Evolutionary conservation across 2,113 vertebrate genomes (phyloP).

Genomic region (Alexandromys fortis): DNA sequence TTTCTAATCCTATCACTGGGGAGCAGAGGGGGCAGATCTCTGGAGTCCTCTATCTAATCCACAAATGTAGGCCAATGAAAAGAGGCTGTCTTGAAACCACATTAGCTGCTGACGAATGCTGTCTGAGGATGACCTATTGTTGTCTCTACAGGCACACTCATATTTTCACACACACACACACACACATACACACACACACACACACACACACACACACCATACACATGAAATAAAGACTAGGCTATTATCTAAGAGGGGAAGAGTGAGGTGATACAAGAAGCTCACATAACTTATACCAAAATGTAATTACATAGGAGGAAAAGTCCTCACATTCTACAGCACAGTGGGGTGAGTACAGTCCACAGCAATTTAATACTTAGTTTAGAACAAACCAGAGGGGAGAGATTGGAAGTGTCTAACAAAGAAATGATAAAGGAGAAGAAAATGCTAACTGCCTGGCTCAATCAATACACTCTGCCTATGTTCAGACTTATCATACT

Average conservation of each 20-base stretch:
- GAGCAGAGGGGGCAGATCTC: not conserved
- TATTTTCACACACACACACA: not conserved
- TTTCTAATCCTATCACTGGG: not conserved
- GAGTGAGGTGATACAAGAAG: not conserved
- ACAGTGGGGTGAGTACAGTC: not conserved
- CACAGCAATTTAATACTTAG: not conserved
- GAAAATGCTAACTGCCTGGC: not conserved
- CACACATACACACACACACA: too few relatives aligned
- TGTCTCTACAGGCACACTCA: not conserved
- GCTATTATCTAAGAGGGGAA: not conserved
- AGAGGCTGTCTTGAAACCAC: not conserved
- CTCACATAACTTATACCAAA: not conserved
- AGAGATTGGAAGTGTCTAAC: not conserved
- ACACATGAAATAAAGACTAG: not conserved
- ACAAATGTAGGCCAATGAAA: not conserved
- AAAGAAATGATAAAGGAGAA: not conserved
- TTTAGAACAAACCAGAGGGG: not conserved
- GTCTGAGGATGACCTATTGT: not conserved
- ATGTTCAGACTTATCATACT: not conserved
- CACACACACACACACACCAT: not conserved
- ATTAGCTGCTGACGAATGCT: not conserved
- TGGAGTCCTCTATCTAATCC: not conserved
- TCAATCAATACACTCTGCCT: not conserved
- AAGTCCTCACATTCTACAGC: not conserved
- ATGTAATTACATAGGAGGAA: not conserved